Evolutionary conservation across 2,797 vertebrate species (phyloP), one percentile per base, ranked within the genome.

Genomic region (Melanogrammus aeglefinus): DNA sequence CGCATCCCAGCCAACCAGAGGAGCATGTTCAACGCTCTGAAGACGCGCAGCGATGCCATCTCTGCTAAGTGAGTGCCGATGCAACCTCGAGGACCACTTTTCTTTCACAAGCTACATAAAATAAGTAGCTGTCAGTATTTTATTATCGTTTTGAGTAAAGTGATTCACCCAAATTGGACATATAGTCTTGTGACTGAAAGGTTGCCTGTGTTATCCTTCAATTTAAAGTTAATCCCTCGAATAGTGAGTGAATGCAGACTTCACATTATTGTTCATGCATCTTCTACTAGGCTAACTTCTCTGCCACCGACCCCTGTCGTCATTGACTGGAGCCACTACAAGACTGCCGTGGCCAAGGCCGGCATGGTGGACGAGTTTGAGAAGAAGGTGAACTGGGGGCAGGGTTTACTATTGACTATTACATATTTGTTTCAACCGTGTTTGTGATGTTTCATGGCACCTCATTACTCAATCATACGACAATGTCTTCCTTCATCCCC

Each of bases 341-440:
- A 81, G 89, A 80, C 86, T 6, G 38, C 89, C 0, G 84, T 99
- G 80, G 95, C 93, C 16, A 95, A 95, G 81, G 72, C 94, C 0
- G 96, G 95, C 14, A 91, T 99, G 94, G 98, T 99, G 77, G 96
- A 97, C 66, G 97, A 99, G 79, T 99, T 99, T 89, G 96, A 99
- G 89, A 96, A 96, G 88, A 98, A 99, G 96, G 97, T 97, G 75
- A 87, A 90, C 21, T 71, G 13, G 31, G 14, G 31, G 14, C 18
- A 21, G 33, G 18, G 31, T 33, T 73, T 38, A 10, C n/a, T 73
- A 18, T 38, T 73, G 5, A 18, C 36, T 72, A 4, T 33, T 33
- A 29, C 35, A 4, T 33, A 29, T 33, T 29, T 72, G 12, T 29
- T 72, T 14, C 14, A 44, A 44, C 0, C 5, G 18, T 57, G 47